Base-by-base conservation (phyloP, 1,140 invertebrate genomes). In the Stratiolaelaps scimitus region DNA sequence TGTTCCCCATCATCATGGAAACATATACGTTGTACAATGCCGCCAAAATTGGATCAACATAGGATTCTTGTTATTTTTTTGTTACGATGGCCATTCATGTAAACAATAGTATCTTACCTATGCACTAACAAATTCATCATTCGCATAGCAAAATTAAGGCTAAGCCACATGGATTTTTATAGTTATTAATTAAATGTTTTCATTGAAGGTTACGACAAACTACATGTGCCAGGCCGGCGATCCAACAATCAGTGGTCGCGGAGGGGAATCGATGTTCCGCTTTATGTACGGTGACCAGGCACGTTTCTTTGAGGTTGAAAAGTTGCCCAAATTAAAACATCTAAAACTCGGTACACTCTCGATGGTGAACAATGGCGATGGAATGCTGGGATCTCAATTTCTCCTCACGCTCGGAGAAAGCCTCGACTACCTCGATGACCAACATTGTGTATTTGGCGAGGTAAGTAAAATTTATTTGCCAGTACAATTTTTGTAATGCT, bases 191-290 rank as follows among this genome's bases (percentile, higher is more conserved):
- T n/a, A n/a, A n/a, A n/a, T n/a, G n/a, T n/a, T n/a, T n/a, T n/a
- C n/a, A n/a, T 40, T 40, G 10, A 68, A 68, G 44, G 71, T 74
- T 43, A 69, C 80, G 77, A 81, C 83, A 73, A 88, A 92, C 70
- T 96, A 98, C 73, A 92, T 98, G 69, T 93, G 94, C 1, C 96
- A 99, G 81, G 92, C 92, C 60, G 96, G 96, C 1, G 96, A 99
- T 81, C 95, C 94, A 0, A 87, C 84, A 13, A 90, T 89, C 0
- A 87, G 84, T 70, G 91, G 95, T 13, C 84, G 83, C 72, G 92
- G 92, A 15, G 95, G 95, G 29, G 84, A 90, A 72, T 97, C 92
- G 15, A 69, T 83, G 2, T 91, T 67, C 45, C 17, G 65, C 40
- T 66, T 85, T 46, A 72, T 94, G 19, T 85, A 91, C 74, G 93